Evolutionary conservation across 2,113 vertebrate species (phyloP).

Genomic region (Otolemur garnettii): DNA sequence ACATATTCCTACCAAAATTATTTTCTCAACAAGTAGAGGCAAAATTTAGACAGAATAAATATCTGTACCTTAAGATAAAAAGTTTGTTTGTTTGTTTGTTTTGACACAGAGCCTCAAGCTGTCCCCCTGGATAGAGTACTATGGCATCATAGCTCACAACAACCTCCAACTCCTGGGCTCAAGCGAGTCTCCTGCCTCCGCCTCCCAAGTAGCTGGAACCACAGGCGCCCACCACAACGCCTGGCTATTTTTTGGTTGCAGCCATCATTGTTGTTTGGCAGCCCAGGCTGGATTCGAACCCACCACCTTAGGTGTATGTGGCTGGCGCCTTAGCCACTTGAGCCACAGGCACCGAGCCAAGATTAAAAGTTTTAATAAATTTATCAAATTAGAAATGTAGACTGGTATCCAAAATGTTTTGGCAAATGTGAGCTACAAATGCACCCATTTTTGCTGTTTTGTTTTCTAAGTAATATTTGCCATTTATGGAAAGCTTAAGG

Average conservation of each 20-base stretch:
- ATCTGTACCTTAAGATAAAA: background rate
- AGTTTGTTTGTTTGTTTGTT: background rate
- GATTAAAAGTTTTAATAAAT: background rate
- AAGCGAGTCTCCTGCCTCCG: too few relatives aligned
- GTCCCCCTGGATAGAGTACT: too few relatives aligned
- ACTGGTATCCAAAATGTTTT: background rate
- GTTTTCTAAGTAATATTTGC: background rate
- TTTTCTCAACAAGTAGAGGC: background rate
- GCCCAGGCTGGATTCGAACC: too few relatives aligned
- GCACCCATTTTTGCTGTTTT: background rate
- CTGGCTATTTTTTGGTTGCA: too few relatives aligned
- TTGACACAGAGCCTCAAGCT: too few relatives aligned
- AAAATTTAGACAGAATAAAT: background rate
- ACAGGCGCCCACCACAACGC: too few relatives aligned
- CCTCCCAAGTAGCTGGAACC: too few relatives aligned
- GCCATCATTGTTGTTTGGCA: too few relatives aligned
- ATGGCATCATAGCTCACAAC: too few relatives aligned
- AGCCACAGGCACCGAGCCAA: background rate
- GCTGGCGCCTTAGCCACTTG: too few relatives aligned
- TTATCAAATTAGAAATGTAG: background rate
- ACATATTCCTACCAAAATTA: background rate
- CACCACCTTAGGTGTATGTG: too few relatives aligned
- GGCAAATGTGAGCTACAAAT: background rate
- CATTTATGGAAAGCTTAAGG: background rate
- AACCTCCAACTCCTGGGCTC: too few relatives aligned